Percentiles rank a stretch among this genome's conserved stretches.
phyloP scores from a whole-genome alignment of 2,113 vertebrate species.

The Gallinago paraguaiae region DNA sequence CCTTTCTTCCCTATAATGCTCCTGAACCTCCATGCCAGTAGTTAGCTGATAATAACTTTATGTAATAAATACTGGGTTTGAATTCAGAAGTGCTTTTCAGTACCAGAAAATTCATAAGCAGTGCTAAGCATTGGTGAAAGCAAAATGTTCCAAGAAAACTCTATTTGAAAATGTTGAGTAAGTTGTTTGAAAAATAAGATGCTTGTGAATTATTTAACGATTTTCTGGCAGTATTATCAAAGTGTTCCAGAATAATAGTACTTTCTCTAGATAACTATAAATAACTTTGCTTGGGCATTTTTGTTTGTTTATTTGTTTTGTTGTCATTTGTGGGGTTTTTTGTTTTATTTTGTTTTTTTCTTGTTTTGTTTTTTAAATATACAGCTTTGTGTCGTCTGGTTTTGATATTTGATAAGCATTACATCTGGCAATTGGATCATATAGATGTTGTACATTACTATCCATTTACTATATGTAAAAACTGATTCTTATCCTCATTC shows the following conservation, averaged over 20 bases:
- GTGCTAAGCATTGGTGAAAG: background rate
- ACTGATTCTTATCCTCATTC: background rate
- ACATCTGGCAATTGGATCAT: background rate
- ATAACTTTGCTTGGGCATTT: background rate
- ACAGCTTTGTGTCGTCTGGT: background rate
- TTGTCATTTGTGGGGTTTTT: background rate
- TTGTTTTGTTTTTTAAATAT: background rate
- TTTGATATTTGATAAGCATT: background rate
- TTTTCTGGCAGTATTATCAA: background rate
- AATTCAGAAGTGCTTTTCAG: background rate
- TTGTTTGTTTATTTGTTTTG: background rate
- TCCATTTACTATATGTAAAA: background rate
- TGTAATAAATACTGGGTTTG: background rate
- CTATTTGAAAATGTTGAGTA: background rate
- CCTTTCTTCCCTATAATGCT: background rate
- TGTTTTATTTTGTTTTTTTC: background rate
- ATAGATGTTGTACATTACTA: background rate
- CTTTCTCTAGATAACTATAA: background rate
- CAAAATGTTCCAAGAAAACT: background rate
- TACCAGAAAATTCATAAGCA: background rate
- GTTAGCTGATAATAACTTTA: background rate
- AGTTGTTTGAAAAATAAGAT: background rate
- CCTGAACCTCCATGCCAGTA: background rate
- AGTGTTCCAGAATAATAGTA: background rate
- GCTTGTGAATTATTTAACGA: background rate